These are phyloP conservation scores for Bufo gargarizans DNA, from an alignment of 2,113 vertebrate genomes.

Conservation along the genomic window DNA sequence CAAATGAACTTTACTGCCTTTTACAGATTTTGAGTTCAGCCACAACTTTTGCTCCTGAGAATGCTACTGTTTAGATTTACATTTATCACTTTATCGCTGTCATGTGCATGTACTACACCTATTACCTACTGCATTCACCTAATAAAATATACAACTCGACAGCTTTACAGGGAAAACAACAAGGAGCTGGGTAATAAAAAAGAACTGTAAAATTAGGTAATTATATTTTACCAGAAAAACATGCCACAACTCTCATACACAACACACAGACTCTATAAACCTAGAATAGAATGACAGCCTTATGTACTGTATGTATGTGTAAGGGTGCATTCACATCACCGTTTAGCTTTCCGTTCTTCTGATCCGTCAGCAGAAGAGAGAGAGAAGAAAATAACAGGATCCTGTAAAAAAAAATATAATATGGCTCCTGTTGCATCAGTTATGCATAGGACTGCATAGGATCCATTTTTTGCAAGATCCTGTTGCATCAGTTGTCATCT, in stretches of 20 bases:
- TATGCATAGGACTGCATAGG: too few species aligned
- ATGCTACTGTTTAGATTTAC: background rate
- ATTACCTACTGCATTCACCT: background rate
- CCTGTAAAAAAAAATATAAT: too few species aligned
- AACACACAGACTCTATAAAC: background rate
- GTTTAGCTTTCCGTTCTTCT: too few species aligned
- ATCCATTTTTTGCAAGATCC: too few species aligned
- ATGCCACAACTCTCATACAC: constrained; percentile 18
- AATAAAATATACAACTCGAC: constrained; percentile 30
- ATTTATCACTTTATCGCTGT: background rate
- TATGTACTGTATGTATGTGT: too few species aligned
- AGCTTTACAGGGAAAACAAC: constrained; percentile 9
- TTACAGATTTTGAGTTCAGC: background rate
- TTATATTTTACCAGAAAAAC: constrained; percentile 14
- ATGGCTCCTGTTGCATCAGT: too few species aligned
- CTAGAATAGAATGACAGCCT: background rate
- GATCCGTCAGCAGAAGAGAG: too few species aligned
- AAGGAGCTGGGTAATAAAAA: constrained; percentile 9
- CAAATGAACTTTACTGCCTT: background rate
- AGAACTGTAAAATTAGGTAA: constrained; percentile 14
- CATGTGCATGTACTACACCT: background rate
- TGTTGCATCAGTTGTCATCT: too few species aligned
- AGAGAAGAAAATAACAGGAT: too few species aligned
- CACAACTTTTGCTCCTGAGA: background rate
- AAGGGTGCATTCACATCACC: too few species aligned